phyloP scores from a whole-genome alignment of 1,140 invertebrate genomes.

The Uloborus diversus region DNA sequence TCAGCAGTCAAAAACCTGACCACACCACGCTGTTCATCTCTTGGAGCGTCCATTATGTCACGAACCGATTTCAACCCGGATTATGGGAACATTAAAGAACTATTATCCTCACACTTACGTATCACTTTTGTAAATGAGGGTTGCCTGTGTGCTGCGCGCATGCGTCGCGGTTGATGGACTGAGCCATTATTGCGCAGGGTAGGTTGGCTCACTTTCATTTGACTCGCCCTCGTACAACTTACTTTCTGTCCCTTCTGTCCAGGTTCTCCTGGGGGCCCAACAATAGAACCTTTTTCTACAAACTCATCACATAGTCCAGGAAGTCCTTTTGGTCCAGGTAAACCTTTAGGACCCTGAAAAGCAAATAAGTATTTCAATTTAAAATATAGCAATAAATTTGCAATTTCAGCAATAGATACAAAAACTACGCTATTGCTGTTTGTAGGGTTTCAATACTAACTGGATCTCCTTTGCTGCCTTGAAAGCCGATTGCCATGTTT shows the following conservation, averaged over 20 bases:
- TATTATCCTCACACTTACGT: no score
- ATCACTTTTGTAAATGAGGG: no score
- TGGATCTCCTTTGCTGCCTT: constrained; percentile 61
- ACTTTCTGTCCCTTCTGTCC: constrained; percentile 62
- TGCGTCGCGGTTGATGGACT: no score
- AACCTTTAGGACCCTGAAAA: constrained; percentile 49
- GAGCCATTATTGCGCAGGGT: no score
- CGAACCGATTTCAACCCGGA: no score
- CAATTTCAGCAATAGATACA: constrained; percentile 11
- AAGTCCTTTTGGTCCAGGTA: constrained; percentile 19
- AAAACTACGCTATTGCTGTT: neutral
- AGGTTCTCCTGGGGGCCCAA: constrained; percentile 62
- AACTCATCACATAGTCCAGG: constrained; percentile 48
- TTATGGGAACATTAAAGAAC: no score
- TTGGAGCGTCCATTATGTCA: no score
- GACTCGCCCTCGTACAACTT: no score
- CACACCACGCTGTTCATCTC: no score
- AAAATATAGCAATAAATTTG: neutral
- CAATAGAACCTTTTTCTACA: constrained; percentile 23
- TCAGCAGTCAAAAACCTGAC: no score
- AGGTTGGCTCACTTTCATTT: no score
- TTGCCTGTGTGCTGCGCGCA: no score
- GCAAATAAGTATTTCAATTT: neutral
- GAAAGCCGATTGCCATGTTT: constrained; percentile 57
- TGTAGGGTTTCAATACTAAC: constrained; percentile 39